phyloP scores from a whole-genome alignment of 2,113 vertebrate species.

The Cebus imitator region DNA sequence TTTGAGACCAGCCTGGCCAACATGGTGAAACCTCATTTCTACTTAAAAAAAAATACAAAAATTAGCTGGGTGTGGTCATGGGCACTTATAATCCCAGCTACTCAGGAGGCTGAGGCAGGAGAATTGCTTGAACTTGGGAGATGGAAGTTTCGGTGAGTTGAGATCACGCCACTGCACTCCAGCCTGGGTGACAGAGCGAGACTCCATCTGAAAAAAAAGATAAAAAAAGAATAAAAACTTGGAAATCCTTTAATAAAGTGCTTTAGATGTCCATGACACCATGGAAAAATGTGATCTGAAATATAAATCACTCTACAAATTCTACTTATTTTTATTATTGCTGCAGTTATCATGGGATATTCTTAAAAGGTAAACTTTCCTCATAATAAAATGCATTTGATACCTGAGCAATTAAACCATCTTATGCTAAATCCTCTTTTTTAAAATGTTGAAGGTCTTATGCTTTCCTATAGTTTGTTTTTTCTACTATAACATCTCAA shows the following conservation, averaged over 20 bases:
- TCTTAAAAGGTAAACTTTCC: conserved; percentile 33
- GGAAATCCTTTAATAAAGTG: conserved; percentile 31
- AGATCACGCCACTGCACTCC: no score
- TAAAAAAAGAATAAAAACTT: background rate
- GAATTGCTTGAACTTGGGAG: no score
- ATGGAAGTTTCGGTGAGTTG: no score
- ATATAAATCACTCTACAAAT: background rate
- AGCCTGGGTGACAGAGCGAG: no score
- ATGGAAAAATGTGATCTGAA: background rate
- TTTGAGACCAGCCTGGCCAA: no score
- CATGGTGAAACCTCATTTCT: no score
- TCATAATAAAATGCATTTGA: conserved; percentile 36
- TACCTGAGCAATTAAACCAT: background rate
- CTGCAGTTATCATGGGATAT: background rate
- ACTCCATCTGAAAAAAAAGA: no score
- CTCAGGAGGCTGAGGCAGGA: no score
- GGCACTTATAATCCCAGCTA: no score
- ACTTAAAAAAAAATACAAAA: no score
- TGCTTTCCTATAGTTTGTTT: background rate
- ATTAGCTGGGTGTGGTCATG: no score
- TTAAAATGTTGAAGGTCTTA: background rate
- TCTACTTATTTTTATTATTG: conserved; percentile 22
- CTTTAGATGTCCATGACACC: background rate
- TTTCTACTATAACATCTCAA: background rate
- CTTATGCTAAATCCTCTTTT: background rate